These are phyloP conservation scores for Holacanthus passer DNA, from an alignment of 2,113 vertebrate species.

Conservation along the genomic window DNA sequence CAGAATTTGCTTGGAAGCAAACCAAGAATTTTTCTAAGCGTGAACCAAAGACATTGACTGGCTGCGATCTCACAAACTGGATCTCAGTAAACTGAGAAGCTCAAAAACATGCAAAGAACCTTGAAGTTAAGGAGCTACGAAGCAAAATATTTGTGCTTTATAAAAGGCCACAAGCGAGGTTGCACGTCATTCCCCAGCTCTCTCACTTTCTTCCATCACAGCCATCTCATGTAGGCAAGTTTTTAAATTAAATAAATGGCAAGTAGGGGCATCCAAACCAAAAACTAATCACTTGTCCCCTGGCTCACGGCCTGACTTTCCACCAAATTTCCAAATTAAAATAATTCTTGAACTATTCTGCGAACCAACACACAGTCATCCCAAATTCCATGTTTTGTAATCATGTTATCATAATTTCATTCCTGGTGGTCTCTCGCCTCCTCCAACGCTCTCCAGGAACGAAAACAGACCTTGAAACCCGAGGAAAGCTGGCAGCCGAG, in stretches of 20 bases:
- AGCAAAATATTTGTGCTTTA: background rate
- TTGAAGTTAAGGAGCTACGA: background rate
- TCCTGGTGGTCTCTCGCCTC: conserved; percentile 25
- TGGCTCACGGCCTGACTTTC: background rate
- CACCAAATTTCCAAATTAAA: background rate
- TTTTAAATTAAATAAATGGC: background rate
- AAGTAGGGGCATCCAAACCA: background rate
- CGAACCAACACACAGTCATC: conserved; percentile 6
- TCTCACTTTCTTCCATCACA: background rate
- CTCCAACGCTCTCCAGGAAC: conserved; percentile 33
- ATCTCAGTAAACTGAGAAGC: background rate
- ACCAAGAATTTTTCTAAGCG: background rate
- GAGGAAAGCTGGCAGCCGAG: conserved; percentile 32
- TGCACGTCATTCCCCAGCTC: background rate
- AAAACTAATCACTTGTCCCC: background rate
- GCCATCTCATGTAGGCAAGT: background rate
- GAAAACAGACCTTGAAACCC: conserved; percentile 60
- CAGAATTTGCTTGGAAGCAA: background rate
- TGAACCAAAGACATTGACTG: background rate
- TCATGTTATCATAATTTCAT: conserved; percentile 17
- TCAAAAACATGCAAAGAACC: background rate
- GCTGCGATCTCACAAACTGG: background rate
- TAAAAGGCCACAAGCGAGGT: background rate
- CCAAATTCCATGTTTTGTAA: conserved; percentile 27
- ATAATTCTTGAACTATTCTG: background rate